A percentile compares a stretch with the other conserved stretches of the same genome.
phyloP scores from a whole-genome alignment of 2,888 invertebrate species.

The Ephialtes manifestator region DNA sequence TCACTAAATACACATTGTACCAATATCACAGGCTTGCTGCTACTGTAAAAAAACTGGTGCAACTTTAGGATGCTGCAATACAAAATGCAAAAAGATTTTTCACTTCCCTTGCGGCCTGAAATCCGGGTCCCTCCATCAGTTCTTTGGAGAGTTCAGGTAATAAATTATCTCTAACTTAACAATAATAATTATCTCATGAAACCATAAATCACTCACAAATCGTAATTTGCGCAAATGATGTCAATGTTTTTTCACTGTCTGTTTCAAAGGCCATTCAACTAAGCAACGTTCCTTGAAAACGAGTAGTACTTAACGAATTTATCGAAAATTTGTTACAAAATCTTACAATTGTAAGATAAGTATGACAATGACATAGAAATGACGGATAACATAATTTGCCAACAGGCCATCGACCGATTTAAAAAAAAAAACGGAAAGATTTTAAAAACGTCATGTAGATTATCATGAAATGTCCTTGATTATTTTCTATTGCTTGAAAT shows the following conservation, averaged over 20 bases:
- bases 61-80: slow-evolving; percentile 90
- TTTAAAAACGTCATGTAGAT: no score
- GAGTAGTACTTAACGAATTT: no score
- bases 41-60: slow-evolving; percentile 90
- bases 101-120: slow-evolving; percentile 92
- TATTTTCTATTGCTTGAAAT: no score
- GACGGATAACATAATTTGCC: no score
- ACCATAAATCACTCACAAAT: neutral
- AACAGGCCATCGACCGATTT: no score
- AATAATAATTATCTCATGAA: neutral
- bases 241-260: neutral
- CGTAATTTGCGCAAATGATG: neutral
- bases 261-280: no score
- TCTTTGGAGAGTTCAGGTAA: slow-evolving; percentile 88
- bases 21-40: slow-evolving; percentile 88
- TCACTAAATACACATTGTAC: neutral
- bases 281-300: no score
- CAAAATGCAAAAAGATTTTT: slow-evolving; percentile 90
- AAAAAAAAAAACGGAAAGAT: no score
- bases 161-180: slow-evolving; percentile 10
- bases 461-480: no score
- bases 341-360: no score
- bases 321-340: no score
- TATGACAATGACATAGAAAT: no score
- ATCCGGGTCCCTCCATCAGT: slow-evolving; percentile 89